Evolutionary conservation across 2,888 invertebrate species (phyloP).

Genomic region (Allacma fusca): DNA sequence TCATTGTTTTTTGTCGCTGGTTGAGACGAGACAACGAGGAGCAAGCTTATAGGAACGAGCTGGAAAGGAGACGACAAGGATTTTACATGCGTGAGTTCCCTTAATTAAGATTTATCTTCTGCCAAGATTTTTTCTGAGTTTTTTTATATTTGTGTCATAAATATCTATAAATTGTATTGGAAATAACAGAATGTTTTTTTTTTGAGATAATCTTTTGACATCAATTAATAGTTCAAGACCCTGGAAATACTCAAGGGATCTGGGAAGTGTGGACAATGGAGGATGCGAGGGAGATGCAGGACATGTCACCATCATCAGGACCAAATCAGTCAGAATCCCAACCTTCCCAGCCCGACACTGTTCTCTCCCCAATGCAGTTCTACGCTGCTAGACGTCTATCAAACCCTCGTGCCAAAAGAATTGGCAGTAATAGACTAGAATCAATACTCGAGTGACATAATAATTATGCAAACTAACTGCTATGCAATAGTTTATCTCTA

Average conservation of each 20-base stretch:
- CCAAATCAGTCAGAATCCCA: not conserved
- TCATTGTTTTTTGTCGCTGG: conserved; percentile 36
- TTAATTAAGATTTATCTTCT: not conserved
- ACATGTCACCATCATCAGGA: not conserved
- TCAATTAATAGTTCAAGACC: conserved; percentile 35
- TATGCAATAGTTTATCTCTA: no score
- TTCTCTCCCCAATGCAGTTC: not conserved
- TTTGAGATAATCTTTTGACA: no score
- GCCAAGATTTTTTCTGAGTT: not conserved
- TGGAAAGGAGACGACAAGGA: conserved; percentile 30
- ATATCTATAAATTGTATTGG: no score
- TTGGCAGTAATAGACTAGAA: not conserved
- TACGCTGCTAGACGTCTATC: conserved; percentile 13
- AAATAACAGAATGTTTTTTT: no score
- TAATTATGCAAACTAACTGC: no score
- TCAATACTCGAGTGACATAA: not conserved
- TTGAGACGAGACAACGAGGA: conserved; percentile 40
- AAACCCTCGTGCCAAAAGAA: conserved; percentile 17
- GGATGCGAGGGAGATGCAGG: conserved; percentile 32
- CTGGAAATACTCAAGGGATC: conserved; percentile 16
- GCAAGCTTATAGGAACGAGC: conserved; percentile 23
- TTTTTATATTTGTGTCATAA: no score
- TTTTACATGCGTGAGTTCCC: conserved; percentile 25
- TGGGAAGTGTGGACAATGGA: conserved; percentile 32
- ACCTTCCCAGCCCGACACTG: not conserved